These are phyloP conservation scores for Rhinatrema bivittatum DNA, from an alignment of 2,797 vertebrate genomes.

Conservation along the genomic window DNA sequence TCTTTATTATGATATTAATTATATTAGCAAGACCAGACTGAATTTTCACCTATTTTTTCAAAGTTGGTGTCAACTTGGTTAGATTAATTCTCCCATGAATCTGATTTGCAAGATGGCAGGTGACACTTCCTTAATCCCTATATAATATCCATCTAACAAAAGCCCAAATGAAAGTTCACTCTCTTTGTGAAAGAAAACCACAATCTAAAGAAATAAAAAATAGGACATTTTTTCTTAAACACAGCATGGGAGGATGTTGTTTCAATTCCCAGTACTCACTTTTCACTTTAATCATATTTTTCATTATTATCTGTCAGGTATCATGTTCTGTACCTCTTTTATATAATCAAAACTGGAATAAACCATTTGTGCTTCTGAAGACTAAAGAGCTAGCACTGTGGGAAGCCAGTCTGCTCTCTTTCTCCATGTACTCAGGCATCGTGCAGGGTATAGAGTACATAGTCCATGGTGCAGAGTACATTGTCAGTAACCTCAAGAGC, in stretches of 20 bases:
- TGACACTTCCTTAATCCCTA: constrained; percentile 8
- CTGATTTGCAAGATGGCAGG: constrained; percentile 18
- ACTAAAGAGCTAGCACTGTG: not conserved
- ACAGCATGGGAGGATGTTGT: constrained; percentile 6
- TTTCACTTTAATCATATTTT: constrained; percentile 33
- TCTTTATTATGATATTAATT: constrained; percentile 23
- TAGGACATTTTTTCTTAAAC: constrained; percentile 13
- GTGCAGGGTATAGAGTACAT: not conserved
- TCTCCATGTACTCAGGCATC: not conserved
- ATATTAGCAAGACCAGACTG: constrained; percentile 14
- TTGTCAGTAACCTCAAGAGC: not conserved
- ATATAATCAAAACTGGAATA: constrained; percentile 3
- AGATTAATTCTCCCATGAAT: constrained; percentile 29
- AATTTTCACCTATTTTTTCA: constrained; percentile 20
- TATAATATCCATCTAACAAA: constrained; percentile 10
- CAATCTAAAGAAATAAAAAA: constrained; percentile 11
- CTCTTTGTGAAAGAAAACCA: not conserved
- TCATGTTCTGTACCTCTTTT: not conserved
- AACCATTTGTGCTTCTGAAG: constrained; percentile 16
- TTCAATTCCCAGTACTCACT: constrained; percentile 15
- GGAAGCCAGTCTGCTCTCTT: constrained; percentile 16
- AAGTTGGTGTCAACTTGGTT: constrained; percentile 5
- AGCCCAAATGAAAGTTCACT: constrained; percentile 14
- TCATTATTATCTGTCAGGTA: constrained; percentile 18
- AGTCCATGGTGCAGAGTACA: too few relatives aligned